phyloP scores from a whole-genome alignment of 1,140 invertebrate genomes.

The Pseudomyrmex cubaensis region DNA sequence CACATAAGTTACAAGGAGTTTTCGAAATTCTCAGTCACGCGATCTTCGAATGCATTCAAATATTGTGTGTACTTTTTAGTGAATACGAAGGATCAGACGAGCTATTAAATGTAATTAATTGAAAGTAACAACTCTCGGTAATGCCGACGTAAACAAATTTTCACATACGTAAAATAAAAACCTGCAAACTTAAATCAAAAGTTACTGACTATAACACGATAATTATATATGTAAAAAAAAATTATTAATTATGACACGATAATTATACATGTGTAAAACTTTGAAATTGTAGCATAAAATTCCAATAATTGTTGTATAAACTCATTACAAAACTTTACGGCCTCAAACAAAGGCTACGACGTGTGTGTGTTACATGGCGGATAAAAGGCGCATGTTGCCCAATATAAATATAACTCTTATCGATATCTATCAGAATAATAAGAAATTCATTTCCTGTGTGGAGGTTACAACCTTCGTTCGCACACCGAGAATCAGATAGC shows the following conservation, averaged over 20 bases:
- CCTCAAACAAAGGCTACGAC: no score
- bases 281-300: no score
- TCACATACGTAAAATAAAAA: background rate
- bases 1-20: background rate
- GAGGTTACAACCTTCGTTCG: constrained; percentile 21
- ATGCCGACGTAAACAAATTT: background rate
- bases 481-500: constrained; percentile 39
- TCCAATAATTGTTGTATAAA: no score
- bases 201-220: no score
- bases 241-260: background rate
- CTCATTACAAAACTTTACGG: no score
- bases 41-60: constrained; percentile 34
- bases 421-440: constrained; percentile 35
- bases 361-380: no score
- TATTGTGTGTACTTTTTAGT: constrained; percentile 11
- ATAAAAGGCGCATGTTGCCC: background rate
- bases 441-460: constrained; percentile 38
- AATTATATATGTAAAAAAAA: background rate
- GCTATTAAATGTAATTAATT: constrained; percentile 26
- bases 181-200: no score
- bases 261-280: background rate
- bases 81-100: constrained; percentile 10
- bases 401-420: constrained; percentile 16
- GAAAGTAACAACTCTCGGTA: background rate
- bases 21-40: constrained; percentile 48